phyloP scores from a whole-genome alignment of 1,140 invertebrate species.

The Lineus longissimus region DNA sequence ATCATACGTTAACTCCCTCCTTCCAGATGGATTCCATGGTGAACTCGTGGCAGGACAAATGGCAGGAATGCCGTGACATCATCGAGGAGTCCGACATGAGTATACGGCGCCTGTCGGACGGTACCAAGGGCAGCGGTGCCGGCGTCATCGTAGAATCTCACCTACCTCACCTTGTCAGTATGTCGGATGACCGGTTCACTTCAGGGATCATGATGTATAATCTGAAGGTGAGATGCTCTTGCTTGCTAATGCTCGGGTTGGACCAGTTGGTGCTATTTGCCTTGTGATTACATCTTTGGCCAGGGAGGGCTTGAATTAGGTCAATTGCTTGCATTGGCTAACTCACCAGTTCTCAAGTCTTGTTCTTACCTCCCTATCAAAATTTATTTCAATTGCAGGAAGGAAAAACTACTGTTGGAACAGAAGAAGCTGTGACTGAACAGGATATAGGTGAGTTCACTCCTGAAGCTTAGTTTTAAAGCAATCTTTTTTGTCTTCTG shows the following conservation, averaged over 20 bases:
- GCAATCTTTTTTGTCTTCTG: neutral
- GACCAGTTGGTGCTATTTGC: too few relatives aligned
- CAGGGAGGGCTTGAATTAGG: too few relatives aligned
- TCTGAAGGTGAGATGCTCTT: constrained; percentile 65
- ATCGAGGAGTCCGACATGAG: constrained; percentile 61
- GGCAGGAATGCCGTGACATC: constrained; percentile 42
- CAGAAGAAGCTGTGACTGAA: constrained; percentile 63
- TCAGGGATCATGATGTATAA: constrained; percentile 88
- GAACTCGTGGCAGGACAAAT: constrained; percentile 45
- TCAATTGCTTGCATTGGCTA: too few relatives aligned
- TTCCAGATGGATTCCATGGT: constrained; percentile 26
- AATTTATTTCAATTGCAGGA: constrained; percentile 44
- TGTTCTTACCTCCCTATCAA: too few relatives aligned
- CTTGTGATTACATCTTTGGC: too few relatives aligned
- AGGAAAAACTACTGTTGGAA: constrained; percentile 60
- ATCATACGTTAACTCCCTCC: neutral
- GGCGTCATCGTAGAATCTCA: constrained; percentile 87
- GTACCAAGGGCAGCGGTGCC: constrained; percentile 58
- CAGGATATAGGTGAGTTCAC: constrained; percentile 38
- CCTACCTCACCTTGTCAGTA: constrained; percentile 84
- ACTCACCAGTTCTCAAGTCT: too few relatives aligned
- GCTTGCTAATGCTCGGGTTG: neutral
- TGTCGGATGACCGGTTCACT: constrained; percentile 71
- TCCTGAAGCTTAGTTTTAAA: neutral
- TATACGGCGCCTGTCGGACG: constrained; percentile 71